Evolutionary conservation across 2,888 invertebrate genomes (phyloP).

Genomic region (Oithona nana): DNA sequence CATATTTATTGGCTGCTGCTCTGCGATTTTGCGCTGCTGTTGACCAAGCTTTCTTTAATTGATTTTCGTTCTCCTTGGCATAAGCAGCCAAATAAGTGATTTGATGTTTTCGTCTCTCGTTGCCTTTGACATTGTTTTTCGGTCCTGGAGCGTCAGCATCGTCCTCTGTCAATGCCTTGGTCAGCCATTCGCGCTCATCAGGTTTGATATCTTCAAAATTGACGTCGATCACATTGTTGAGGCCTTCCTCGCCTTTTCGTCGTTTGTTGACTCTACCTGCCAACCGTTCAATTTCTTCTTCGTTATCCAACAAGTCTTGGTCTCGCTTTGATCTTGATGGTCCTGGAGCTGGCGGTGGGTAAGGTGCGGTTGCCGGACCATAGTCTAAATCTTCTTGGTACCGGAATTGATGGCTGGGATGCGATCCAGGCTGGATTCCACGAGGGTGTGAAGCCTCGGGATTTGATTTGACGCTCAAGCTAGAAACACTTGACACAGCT

Average conservation of each 20-base stretch:
- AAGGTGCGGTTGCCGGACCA: neutral
- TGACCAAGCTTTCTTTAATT: constrained; percentile 4
- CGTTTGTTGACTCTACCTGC: neutral
- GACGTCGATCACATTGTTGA: neutral
- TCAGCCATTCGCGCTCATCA: neutral
- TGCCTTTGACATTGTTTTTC: neutral
- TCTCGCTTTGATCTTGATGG: neutral
- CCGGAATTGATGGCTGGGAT: neutral
- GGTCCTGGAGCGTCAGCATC: constrained; percentile 5
- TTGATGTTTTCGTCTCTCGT: constrained; percentile 1
- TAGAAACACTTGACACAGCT: neutral
- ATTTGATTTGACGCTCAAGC: neutral
- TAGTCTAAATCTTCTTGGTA: neutral
- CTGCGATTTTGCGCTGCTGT: neutral
- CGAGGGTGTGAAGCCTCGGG: neutral
- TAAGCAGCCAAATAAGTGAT: constrained; percentile 12
- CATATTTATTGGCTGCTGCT: neutral
- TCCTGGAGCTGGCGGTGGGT: neutral
- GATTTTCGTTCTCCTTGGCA: constrained; percentile 5
- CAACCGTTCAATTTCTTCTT: constrained; percentile 3
- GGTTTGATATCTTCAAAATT: neutral
- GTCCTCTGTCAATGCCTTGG: constrained; percentile 8
- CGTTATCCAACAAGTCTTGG: neutral
- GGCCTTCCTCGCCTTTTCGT: neutral
- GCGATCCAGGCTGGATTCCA: neutral